Evolutionary conservation across 2,888 invertebrate genomes (phyloP), one percentile per base, ranked within the genome.

Genomic region (Hipparchia semele): DNA sequence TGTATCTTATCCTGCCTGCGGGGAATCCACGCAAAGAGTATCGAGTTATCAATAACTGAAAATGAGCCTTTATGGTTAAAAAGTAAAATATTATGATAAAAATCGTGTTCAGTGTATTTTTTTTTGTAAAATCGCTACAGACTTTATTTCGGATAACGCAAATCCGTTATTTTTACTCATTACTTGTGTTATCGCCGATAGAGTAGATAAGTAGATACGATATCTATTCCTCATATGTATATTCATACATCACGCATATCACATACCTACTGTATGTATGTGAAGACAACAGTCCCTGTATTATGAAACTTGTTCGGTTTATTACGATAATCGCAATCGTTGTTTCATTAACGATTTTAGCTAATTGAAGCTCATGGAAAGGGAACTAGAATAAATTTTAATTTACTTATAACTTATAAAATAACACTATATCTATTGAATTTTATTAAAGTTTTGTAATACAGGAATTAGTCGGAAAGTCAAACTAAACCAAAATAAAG

Each of bases 161-260:
- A 70, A 74, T 68, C 61, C 66, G 64, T 68, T 75, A 10, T 45
- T 53, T 65, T 12, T 53, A 33, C 23, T 64, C 53, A 12, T 60
- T 54, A 62, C 70, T 74, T 69, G 64, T 62, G 73, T 79, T 79
- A 79, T 80, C 79, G 51, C 46, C 70, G 68, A 49, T 72, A 2
- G 33, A 53, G 66, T 69, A 75, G 79, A 78, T 4, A 33, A 53
- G 66, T 69, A 75, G 79, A 78, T 78, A 78, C 39, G 68, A 61
- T 74, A 74, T 72, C 73, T 73, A 65, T 70, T 70, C 68, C 74
- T 71, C 72, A 76, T 76, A 76, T 70, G 73, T 54, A 71, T 71
- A 73, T 73, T 66, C 65, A 66, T 68, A 71, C 56, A 73, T 70
- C 75, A 70, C 64, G 61, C 10, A 12, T 6, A 10, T 60, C 33